These are phyloP conservation scores for Coendou prehensilis DNA, from an alignment of 2,797 vertebrate species.

Conservation along the genomic window DNA sequence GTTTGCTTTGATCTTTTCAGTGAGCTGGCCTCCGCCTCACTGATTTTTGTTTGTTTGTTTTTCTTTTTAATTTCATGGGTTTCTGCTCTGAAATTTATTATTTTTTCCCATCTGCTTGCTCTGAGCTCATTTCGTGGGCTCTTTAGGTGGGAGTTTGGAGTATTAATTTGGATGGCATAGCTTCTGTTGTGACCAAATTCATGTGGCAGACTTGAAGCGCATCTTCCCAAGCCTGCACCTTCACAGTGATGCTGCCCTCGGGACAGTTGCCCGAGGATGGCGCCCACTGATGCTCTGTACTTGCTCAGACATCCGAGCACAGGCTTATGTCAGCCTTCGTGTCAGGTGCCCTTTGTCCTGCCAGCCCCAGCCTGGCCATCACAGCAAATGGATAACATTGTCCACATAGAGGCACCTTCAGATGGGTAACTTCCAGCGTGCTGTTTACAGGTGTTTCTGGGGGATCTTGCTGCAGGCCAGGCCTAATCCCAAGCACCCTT, in stretches of 20 bases:
- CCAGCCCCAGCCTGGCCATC: neutral
- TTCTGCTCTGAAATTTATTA: neutral
- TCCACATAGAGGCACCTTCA: neutral
- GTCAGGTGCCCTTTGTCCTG: neutral
- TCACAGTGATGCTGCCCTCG: neutral
- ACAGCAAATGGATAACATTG: neutral
- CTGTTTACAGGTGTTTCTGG: fast-evolving
- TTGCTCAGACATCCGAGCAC: fast-evolving
- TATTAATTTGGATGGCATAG: neutral
- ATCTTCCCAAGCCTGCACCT: fast-evolving
- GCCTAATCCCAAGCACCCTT: neutral
- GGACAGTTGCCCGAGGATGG: neutral
- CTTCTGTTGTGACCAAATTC: neutral
- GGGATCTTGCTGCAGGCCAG: neutral
- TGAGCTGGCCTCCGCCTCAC: neutral
- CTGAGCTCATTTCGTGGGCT: neutral
- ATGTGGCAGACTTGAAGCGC: neutral
- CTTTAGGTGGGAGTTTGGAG: neutral
- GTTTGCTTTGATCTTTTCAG: neutral
- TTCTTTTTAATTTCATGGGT: neutral
- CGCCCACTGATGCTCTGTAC: fast-evolving
- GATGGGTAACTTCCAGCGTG: neutral
- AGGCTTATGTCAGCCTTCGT: neutral
- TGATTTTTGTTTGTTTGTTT: neutral
- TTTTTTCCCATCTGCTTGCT: neutral